Conservation (phyloP, 2,888 invertebrate species). For the Dynastes grantii region DNA sequence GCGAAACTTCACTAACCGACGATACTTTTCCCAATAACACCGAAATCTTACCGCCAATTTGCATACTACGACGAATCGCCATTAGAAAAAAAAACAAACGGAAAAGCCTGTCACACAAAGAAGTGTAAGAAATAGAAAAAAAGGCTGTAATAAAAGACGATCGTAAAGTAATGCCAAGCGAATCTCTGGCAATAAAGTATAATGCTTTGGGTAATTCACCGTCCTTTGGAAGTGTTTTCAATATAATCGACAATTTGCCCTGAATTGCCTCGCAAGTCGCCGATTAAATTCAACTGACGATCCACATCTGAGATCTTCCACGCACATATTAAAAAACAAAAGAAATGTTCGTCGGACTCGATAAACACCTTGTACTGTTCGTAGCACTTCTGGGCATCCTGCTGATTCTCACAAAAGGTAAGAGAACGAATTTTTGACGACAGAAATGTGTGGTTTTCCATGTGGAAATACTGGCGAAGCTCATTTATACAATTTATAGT, state of each 20-base stretch:
- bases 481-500: slow-evolving; percentile 22
- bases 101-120: neutral
- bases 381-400: slow-evolving; percentile 23
- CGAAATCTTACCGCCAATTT: neutral
- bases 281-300: slow-evolving; percentile 7
- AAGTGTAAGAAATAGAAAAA: slow-evolving; percentile 24
- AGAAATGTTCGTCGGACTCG: slow-evolving; percentile 17
- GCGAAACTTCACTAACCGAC: slow-evolving; percentile 10
- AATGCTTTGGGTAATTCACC: slow-evolving; percentile 39
- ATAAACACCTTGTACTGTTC: slow-evolving; percentile 26
- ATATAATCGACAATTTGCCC: slow-evolving; percentile 29
- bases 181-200: slow-evolving; percentile 33
- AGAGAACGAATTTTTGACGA: slow-evolving; percentile 22
- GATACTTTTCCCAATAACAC: neutral
- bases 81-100: neutral
- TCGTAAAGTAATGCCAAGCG: slow-evolving; percentile 33
- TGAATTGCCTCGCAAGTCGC: slow-evolving; percentile 11
- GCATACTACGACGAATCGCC: neutral
- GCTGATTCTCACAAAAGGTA: slow-evolving; percentile 41
- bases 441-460: slow-evolving; percentile 5
- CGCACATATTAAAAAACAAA: neutral
- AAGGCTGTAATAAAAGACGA: slow-evolving; percentile 28
- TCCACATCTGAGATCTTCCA: neutral
- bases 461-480: slow-evolving; percentile 7
- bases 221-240: slow-evolving; percentile 37